A percentile compares a stretch with the other conserved stretches of the same genome.
phyloP scores from a whole-genome alignment of 2,113 vertebrate species.

The Gila orcuttii region DNA sequence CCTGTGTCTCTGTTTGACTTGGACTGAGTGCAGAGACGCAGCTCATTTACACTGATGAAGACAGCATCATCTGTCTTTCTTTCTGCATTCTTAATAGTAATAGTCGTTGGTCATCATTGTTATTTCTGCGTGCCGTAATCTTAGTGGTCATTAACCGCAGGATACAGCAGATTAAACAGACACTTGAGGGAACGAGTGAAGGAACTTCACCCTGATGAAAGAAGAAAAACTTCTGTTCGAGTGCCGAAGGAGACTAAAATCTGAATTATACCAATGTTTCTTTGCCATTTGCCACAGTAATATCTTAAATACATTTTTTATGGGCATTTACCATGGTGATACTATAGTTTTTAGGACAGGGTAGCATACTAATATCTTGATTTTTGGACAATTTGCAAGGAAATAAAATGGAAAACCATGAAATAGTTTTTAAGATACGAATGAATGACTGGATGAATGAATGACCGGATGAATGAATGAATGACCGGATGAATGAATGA shows the following conservation, averaged over 20 bases:
- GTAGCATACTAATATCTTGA: not conserved
- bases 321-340: not conserved
- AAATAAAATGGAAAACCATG: not conserved
- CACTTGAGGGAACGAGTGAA: constrained; percentile 9
- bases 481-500: no score
- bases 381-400: not conserved
- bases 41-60: constrained; percentile 25
- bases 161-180: constrained; percentile 32
- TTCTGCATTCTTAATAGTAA: not conserved
- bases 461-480: no score
- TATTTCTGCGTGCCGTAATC: not conserved
- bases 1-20: constrained; percentile 34
- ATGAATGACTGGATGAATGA: no score
- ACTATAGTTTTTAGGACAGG: not conserved
- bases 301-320: not conserved
- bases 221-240: constrained; percentile 7
- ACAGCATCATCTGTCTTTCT: not conserved
- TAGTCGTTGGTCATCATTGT: not conserved
- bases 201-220: constrained; percentile 7
- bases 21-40: constrained; percentile 27
- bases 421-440: no score
- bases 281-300: not conserved
- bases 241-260: not conserved
- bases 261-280: not conserved
- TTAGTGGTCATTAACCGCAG: constrained; percentile 5